Base-by-base conservation (phyloP, 2,797 vertebrate genomes). In the Clangula hyemalis region DNA sequence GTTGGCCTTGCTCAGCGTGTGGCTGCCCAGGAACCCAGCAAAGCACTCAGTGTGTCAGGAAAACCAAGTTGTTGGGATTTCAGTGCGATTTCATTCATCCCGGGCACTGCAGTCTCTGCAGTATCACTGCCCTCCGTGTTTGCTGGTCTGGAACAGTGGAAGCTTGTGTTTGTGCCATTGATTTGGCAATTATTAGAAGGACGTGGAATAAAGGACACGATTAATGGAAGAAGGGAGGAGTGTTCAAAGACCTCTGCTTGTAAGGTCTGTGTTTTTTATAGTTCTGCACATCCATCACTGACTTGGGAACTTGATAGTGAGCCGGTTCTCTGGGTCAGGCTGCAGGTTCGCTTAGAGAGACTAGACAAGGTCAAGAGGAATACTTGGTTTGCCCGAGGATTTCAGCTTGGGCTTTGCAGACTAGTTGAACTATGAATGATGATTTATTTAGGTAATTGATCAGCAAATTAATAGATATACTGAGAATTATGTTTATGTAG, bases 181-280 rank as follows among this genome's bases (percentile, higher is more conserved):
- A 86, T 95, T 84, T 94, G 62, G 73, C 82, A 94, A 1, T 94
- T 96, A 78, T 32, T 88, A 85, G 51, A 85, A 95, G 64, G 86
- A 85, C 90, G 74, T 13, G 3, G 49, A 79, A n/a, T 58, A 72
- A 90, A 94, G 80, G 88, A 24, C 47, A 18, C 66, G 38, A 28
- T 68, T 81, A 69, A 54, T 57, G 79, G 45, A 71, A 85, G 85
- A 68, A 85, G 80, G 83, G 49, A 86, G 76, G 27, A 76, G 56
- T 64, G n/a, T 93, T 90, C 39, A 53, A 81, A 82, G 53, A 65
- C 78, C 36, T 87, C 56, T 91, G 54, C 58, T 28, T 2, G 0
- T 43, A 22, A 70, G 53, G 36, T 61, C 60, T 93, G 56, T 83
- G 57, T 32, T 85, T 94, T 92, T 82, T 89, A 64, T 90, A 68